Evolutionary conservation across 2,797 vertebrate species (phyloP).

Genomic region (Cuculus canorus): DNA sequence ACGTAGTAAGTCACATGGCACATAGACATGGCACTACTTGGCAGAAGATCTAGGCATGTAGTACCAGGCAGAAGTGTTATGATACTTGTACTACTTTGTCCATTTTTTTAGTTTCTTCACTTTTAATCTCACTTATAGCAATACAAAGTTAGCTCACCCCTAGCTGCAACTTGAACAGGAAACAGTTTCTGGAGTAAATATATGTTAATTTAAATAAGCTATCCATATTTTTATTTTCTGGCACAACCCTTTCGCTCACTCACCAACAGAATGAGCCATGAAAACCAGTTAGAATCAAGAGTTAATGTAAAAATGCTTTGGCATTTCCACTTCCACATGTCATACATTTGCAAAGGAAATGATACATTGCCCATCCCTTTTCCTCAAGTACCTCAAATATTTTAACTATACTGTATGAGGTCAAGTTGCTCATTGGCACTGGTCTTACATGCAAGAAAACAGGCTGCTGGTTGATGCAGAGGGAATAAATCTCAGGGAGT

Average conservation of each 20-base stretch:
- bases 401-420: not conserved
- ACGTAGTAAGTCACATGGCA: not conserved
- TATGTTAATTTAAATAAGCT: not conserved
- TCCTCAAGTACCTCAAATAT: not conserved
- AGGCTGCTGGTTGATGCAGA: not conserved
- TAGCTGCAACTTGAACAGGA: constrained; percentile 22
- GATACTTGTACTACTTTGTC: not conserved
- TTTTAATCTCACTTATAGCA: not conserved
- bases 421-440: not conserved
- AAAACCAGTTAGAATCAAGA: not conserved
- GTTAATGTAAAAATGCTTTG: constrained; percentile 31
- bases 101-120: not conserved
- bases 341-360: not conserved
- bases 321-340: not conserved
- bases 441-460: not conserved
- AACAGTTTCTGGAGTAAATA: constrained; percentile 3
- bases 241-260: not conserved
- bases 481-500: not conserved
- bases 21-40: not conserved
- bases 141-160: not conserved
- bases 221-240: not conserved
- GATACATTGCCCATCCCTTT: not conserved
- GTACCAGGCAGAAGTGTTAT: not conserved
- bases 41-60: not conserved
- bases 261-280: constrained; percentile 2